Evolutionary conservation across 2,888 invertebrate species (phyloP), one percentile per base, ranked within the genome.

Genomic region (Scaptomyza tumidula): DNA sequence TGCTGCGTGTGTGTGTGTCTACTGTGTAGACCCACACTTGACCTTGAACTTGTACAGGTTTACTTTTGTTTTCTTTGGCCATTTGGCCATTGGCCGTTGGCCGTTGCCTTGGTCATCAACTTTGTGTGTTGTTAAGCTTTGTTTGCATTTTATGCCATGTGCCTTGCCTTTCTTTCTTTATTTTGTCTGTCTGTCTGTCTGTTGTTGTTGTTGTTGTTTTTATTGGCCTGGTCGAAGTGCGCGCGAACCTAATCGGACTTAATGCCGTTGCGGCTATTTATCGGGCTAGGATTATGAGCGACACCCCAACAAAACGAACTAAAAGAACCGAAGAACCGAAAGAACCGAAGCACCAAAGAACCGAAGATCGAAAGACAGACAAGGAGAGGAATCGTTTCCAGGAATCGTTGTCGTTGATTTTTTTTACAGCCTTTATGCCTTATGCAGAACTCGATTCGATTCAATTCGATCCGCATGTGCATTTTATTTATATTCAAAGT

Each of bases 21-120:
- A 60, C 35, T 44, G 46, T 67, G 49, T 63, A 60, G 78, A 62
- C 75, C 80, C 69, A 86, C 81, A 84, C 77, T 88, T 85, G 85
- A 85, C 85, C 85, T 85, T 85, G 85, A 85, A 85, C 85, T 85
- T 85, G 87, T 84, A 71, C 89, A 74, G 76, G 87, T 84, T 88
- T 86, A 86, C 88, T 88, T 85, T 85, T 85, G 84, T 85, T 85
- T 83, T 88, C 89, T 88, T 88, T 74, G 77, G 73, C 62, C 75
- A 65, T 69, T 78, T 62, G 60, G 64, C 16, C 71, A 11, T 48
- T 73, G 58, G 35, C 4, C 50, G 35, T 55, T 74, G 59, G 54
- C 35, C 33, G 52, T 19, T 65, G 39, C 48, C 29, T 43, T 54
- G 33, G 33, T 45, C 35, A 35, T 50, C 19, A 50, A 35, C 33